Percentiles rank a stretch among this genome's conserved stretches.
Evolutionary conservation across 2,113 vertebrate species (phyloP).

Genomic region (Agapornis roseicollis): DNA sequence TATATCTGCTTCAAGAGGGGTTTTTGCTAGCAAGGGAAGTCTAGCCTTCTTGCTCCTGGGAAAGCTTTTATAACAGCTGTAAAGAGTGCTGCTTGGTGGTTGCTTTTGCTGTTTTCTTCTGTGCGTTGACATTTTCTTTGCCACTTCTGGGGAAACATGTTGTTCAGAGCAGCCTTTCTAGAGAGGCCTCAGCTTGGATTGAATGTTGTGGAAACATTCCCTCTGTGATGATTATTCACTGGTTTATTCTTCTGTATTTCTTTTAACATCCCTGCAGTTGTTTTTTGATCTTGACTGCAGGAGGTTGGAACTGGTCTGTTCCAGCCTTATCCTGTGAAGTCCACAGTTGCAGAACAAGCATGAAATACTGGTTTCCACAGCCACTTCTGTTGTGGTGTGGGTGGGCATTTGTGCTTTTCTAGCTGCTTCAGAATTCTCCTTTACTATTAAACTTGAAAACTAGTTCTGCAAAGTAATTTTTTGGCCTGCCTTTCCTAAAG

Average conservation of each 20-base stretch:
- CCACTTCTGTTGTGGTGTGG: neutral
- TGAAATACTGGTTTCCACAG: neutral
- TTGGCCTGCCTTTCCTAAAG: neutral
- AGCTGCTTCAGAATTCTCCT: neutral
- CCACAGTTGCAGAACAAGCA: neutral
- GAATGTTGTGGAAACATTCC: neutral
- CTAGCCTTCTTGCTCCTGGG: neutral
- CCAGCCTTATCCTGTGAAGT: neutral
- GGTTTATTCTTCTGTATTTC: neutral
- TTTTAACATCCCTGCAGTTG: neutral
- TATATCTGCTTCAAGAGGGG: neutral
- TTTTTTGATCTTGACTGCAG: constrained; percentile 20
- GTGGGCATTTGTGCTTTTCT: neutral
- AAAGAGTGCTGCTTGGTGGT: neutral
- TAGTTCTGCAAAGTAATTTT: neutral
- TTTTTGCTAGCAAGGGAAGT: neutral
- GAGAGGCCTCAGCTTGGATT: neutral
- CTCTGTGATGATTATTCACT: neutral
- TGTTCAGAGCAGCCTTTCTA: neutral
- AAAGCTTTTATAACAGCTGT: neutral
- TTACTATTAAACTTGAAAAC: neutral
- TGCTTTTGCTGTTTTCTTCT: neutral
- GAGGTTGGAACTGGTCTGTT: neutral
- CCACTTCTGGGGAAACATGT: neutral
- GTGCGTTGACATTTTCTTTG: neutral